Conservation (phyloP, 2,113 vertebrate species). For the Eurypyga helias region DNA sequence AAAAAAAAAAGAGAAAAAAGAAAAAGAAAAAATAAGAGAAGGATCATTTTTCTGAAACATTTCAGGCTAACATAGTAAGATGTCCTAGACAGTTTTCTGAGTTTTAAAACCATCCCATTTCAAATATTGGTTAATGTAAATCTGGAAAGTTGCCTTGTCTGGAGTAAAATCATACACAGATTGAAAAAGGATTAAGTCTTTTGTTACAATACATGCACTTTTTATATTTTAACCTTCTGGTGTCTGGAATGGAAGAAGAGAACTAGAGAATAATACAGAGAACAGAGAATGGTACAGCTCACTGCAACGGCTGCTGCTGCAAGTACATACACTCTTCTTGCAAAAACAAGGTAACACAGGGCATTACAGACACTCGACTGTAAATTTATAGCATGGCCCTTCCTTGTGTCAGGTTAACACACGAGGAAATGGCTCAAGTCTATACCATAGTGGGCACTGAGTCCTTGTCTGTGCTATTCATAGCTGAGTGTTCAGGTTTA, state of each 20-base stretch:
- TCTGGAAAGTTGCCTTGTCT: slow-evolving; percentile 49
- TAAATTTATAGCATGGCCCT: fast-evolving
- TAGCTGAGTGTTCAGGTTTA: not conserved
- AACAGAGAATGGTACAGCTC: not conserved
- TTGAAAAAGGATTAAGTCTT: slow-evolving; percentile 55
- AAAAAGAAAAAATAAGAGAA: not conserved
- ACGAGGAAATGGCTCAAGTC: not conserved
- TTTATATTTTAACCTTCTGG: slow-evolving; percentile 9
- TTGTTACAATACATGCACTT: not conserved
- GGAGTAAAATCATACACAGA: slow-evolving; percentile 37
- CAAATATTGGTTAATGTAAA: slow-evolving; percentile 45
- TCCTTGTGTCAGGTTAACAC: not conserved
- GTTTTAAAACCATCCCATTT: slow-evolving; percentile 34
- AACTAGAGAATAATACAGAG: not conserved
- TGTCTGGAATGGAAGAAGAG: not conserved
- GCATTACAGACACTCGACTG: not conserved
- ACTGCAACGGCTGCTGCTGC: not conserved
- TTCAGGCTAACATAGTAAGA: slow-evolving; percentile 9
- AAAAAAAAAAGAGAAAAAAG: too few species aligned
- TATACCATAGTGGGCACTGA: not conserved
- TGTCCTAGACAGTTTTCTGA: not conserved
- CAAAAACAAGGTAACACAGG: not conserved
- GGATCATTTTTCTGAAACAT: not conserved
- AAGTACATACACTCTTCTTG: fast-evolving
- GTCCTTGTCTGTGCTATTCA: not conserved